These are phyloP conservation scores for Coreius guichenoti DNA, from an alignment of 2,797 vertebrate genomes.

Conservation along the genomic window DNA sequence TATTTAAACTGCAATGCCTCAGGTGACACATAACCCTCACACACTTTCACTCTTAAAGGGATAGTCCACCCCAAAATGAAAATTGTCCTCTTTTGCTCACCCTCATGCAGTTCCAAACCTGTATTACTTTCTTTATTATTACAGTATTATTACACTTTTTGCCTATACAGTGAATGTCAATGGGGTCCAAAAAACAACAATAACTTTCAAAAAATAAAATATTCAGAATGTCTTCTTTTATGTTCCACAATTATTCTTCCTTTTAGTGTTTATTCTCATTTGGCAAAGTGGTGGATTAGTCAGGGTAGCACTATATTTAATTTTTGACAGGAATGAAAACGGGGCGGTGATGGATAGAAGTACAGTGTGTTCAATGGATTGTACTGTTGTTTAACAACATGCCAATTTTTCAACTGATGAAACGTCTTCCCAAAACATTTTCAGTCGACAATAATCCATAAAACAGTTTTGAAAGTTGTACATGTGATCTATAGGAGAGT, in stretches of 20 bases:
- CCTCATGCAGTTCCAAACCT: neutral
- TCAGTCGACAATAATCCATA: neutral
- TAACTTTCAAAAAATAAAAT: neutral
- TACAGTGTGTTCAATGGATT: neutral
- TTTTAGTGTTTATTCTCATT: neutral
- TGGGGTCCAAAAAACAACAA: neutral
- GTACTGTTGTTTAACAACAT: neutral
- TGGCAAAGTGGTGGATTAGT: neutral
- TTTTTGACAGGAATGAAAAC: neutral
- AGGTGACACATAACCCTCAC: neutral
- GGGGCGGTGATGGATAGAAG: neutral
- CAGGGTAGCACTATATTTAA: neutral
- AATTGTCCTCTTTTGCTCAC: neutral
- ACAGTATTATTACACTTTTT: neutral
- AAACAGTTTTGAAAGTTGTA: neutral
- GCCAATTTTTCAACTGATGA: neutral
- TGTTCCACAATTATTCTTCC: neutral
- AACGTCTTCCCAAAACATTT: neutral
- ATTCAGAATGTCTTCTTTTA: neutral
- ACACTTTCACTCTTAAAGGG: neutral
- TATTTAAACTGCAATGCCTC: neutral
- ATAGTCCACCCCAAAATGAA: neutral
- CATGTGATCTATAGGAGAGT: too few species aligned
- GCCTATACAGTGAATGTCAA: neutral
- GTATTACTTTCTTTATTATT: neutral